Evolutionary conservation across 1,140 invertebrate species (phyloP).

Genomic region (Aphelenchoides fujianensis): DNA sequence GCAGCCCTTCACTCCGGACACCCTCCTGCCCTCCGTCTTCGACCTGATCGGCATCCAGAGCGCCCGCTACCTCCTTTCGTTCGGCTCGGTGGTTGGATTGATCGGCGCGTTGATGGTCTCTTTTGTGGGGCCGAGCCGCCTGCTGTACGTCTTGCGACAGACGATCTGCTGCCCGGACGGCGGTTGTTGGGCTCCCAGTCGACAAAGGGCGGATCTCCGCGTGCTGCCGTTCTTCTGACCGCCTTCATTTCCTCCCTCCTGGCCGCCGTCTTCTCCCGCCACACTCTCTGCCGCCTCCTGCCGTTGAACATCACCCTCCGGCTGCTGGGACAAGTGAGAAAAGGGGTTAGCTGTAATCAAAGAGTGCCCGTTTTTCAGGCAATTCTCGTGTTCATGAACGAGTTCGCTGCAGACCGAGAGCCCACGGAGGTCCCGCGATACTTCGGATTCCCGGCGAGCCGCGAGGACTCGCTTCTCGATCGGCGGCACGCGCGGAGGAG

Average conservation of each 20-base stretch:
- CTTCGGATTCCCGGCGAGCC: background rate
- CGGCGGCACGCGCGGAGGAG: background rate
- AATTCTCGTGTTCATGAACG: background rate
- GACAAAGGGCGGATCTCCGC: constrained; percentile 12
- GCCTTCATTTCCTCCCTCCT: background rate
- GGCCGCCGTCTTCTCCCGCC: background rate
- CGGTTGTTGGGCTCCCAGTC: background rate
- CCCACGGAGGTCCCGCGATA: background rate
- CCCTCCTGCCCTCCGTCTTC: constrained; percentile 32
- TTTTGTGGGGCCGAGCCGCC: constrained; percentile 31
- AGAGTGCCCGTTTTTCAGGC: background rate
- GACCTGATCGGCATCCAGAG: constrained; percentile 39
- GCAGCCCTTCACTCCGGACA: background rate
- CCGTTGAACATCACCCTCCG: constrained; percentile 1
- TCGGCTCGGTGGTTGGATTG: constrained; percentile 34
- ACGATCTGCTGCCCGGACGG: constrained; percentile 23
- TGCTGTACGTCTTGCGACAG: constrained; percentile 26
- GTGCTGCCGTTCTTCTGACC: background rate
- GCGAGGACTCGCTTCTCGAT: background rate
- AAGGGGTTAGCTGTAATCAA: constrained; percentile 3
- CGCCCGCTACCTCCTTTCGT: constrained; percentile 34
- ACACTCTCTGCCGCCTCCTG: background rate
- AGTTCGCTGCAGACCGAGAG: background rate
- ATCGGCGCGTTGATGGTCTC: constrained; percentile 25
- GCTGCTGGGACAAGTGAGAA: background rate